These are phyloP conservation scores for Melieria omissa DNA, from an alignment of 2,888 invertebrate species.

Conservation along the genomic window DNA sequence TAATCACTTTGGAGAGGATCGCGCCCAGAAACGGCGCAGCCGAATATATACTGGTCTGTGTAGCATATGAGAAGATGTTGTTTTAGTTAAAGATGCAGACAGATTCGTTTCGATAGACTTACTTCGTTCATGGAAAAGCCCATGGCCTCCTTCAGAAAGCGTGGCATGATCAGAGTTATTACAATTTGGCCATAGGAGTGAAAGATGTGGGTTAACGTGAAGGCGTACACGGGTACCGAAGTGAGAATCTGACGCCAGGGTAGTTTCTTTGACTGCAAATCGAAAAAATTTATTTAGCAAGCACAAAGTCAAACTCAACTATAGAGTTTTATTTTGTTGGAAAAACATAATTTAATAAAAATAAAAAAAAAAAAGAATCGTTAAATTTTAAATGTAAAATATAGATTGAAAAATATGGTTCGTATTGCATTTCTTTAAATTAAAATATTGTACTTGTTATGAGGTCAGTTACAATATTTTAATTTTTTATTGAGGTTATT, in stretches of 20 bases:
- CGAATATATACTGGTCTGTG: conserved; percentile 54
- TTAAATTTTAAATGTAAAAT: not conserved
- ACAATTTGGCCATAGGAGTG: conserved; percentile 67
- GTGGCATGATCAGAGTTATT: conserved; percentile 63
- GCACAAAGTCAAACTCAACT: not conserved
- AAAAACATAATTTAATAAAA: not conserved
- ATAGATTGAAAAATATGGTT: too few species aligned
- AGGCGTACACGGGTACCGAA: conserved; percentile 67
- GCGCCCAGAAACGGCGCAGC: conserved; percentile 56
- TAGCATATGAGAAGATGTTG: not conserved
- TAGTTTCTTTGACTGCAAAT: conserved; percentile 56
- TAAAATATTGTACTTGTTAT: too few species aligned
- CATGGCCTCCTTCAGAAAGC: conserved; percentile 67
- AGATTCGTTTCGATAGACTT: conserved; percentile 30
- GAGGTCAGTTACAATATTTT: too few species aligned
- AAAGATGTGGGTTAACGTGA: conserved; percentile 68
- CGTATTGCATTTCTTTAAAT: too few species aligned
- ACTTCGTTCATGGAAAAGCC: conserved; percentile 65
- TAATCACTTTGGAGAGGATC: conserved; percentile 53
- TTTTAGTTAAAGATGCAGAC: too few species aligned
- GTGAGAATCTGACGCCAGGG: conserved; percentile 68
- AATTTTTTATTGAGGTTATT: too few species aligned
- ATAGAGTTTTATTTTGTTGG: not conserved
- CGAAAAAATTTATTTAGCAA: not conserved
- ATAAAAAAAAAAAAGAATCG: not conserved